Percentiles rank a stretch among this genome's conserved stretches.
Evolutionary conservation across 1,140 invertebrate genomes (phyloP).

Genomic region (Pseudachorutes palmiensis): DNA sequence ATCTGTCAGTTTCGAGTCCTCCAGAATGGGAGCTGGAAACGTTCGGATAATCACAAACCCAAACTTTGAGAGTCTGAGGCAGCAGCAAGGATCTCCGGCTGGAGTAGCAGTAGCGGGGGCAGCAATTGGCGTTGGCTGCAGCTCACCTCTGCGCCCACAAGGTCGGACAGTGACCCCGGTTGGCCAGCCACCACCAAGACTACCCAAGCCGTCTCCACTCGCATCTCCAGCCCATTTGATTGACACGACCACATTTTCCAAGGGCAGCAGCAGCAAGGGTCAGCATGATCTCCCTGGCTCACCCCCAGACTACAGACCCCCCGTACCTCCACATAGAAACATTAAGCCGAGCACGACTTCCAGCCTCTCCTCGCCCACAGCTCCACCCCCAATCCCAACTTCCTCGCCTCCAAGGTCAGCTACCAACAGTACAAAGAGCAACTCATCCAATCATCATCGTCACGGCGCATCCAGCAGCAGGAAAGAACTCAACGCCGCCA

Average conservation of each 20-base stretch:
- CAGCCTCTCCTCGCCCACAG: slow-evolving; percentile 27
- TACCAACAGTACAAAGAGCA: slow-evolving; percentile 41
- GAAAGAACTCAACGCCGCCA: not conserved
- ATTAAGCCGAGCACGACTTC: slow-evolving; percentile 29
- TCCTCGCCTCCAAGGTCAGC: slow-evolving; percentile 39
- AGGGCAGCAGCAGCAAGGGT: slow-evolving; percentile 38
- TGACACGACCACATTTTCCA: slow-evolving; percentile 64
- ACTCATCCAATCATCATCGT: slow-evolving; percentile 19
- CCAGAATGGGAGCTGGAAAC: slow-evolving; percentile 14
- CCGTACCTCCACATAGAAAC: slow-evolving; percentile 74
- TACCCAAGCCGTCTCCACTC: slow-evolving; percentile 44
- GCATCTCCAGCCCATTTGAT: slow-evolving; percentile 47
- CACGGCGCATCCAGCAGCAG: not conserved
- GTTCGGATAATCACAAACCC: slow-evolving; percentile 37
- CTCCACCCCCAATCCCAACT: slow-evolving; percentile 32
- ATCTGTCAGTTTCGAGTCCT: slow-evolving; percentile 21
- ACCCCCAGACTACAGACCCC: slow-evolving; percentile 65
- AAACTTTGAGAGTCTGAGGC: slow-evolving; percentile 26
- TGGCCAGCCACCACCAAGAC: slow-evolving; percentile 56
- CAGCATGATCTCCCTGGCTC: not conserved
- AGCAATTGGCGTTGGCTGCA: too few relatives aligned
- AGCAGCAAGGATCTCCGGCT: not conserved
- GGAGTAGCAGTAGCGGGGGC: not conserved
- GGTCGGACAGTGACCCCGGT: slow-evolving; percentile 48
- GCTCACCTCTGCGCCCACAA: too few relatives aligned